phyloP scores from a whole-genome alignment of 2,113 vertebrate species.

The Ploceus nigricollis region DNA sequence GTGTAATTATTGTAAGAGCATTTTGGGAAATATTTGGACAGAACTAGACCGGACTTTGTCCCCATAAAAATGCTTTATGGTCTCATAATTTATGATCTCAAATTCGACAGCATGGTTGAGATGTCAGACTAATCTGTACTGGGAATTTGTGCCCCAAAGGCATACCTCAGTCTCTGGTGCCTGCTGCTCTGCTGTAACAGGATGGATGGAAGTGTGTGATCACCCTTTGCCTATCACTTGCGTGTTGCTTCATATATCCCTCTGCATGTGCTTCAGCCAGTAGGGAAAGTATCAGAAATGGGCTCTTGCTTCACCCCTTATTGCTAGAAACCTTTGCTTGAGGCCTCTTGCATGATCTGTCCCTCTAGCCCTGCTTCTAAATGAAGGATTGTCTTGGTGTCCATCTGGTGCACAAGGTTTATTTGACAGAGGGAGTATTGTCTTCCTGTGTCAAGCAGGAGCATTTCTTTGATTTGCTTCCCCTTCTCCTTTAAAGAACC shows the following conservation, averaged over 20 bases:
- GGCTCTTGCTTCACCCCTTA: neutral
- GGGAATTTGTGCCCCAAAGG: neutral
- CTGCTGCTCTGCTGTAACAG: neutral
- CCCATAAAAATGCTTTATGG: neutral
- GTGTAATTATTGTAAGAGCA: neutral
- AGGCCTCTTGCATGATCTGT: rapidly evolving
- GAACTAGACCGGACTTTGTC: neutral
- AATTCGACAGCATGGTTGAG: neutral
- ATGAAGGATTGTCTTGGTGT: neutral
- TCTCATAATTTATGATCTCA: neutral
- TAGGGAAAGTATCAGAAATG: neutral
- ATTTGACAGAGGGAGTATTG: neutral
- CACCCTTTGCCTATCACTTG: neutral
- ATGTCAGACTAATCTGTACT: neutral
- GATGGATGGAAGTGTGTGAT: neutral
- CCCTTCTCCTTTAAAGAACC: neutral
- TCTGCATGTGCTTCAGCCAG: neutral
- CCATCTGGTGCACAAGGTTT: neutral
- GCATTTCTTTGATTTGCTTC: neutral
- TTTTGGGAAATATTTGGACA: neutral
- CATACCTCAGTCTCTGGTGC: neutral
- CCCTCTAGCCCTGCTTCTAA: neutral
- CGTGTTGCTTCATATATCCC: neutral
- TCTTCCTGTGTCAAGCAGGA: neutral
- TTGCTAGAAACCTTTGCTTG: neutral